These are phyloP conservation scores for Anser brachyrhynchus DNA, from an alignment of 2,113 vertebrate species.

Conservation along the genomic window DNA sequence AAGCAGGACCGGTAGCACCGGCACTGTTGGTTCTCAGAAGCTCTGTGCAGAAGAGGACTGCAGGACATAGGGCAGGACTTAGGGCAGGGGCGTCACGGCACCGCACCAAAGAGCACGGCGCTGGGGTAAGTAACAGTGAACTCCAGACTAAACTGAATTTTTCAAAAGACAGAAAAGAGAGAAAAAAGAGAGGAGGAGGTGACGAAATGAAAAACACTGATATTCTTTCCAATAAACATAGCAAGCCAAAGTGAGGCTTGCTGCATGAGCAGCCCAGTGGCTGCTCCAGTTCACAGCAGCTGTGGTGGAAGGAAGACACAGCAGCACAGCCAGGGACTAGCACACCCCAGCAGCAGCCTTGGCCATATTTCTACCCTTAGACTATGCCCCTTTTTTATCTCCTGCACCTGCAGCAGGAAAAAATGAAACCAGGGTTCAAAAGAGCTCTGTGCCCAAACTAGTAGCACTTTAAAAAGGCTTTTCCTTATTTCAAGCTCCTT, in stretches of 20 bases:
- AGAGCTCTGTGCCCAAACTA: background rate
- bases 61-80: fast-evolving
- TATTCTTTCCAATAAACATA: background rate
- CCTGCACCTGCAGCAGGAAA: fast-evolving
- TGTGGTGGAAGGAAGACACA: fast-evolving
- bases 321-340: background rate
- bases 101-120: background rate
- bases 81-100: background rate
- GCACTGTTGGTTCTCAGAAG: fast-evolving
- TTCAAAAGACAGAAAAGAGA: background rate
- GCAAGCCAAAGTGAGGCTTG: background rate
- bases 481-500: background rate
- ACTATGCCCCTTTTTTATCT: background rate
- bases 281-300: background rate
- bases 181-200: background rate
- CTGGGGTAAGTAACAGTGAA: background rate
- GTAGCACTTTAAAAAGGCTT: background rate
- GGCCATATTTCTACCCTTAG: background rate
- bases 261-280: fast-evolving
- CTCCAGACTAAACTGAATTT: background rate
- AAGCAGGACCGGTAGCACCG: fast-evolving
- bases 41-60: fast-evolving
- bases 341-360: fast-evolving
- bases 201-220: background rate
- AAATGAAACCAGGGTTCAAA: background rate